phyloP scores from a whole-genome alignment of 2,113 vertebrate species.

The Blennius ocellaris region DNA sequence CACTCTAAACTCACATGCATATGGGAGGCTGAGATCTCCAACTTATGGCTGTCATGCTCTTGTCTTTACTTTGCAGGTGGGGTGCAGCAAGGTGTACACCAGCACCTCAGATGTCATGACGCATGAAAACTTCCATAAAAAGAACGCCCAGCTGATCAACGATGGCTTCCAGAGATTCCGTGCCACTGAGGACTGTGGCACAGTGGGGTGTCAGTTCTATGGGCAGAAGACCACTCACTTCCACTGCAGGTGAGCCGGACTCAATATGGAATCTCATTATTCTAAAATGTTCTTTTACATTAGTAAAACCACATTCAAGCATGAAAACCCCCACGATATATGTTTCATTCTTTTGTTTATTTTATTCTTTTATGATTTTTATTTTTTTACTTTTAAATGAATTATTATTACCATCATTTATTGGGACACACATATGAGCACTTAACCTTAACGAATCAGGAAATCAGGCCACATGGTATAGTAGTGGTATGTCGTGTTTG shows the following conservation, averaged over 20 bases:
- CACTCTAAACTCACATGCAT: slow-evolving; percentile 57
- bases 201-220: slow-evolving; percentile 95
- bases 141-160: slow-evolving; percentile 98
- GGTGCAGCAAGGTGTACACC: slow-evolving; percentile 99
- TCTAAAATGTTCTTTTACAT: not conserved
- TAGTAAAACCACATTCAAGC: not conserved
- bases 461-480: too few relatives aligned
- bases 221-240: slow-evolving; percentile 99
- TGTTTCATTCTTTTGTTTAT: too few relatives aligned
- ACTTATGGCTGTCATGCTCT: slow-evolving; percentile 48
- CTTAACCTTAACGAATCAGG: too few relatives aligned
- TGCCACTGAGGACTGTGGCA: slow-evolving; percentile 97
- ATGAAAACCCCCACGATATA: not conserved
- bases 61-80: slow-evolving; percentile 86
- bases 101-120: slow-evolving; percentile 99
- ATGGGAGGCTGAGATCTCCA: slow-evolving; percentile 40
- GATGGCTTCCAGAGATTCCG: slow-evolving; percentile 99
- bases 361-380: too few relatives aligned
- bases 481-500: too few relatives aligned
- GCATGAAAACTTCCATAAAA: slow-evolving; percentile 99
- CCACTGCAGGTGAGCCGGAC: slow-evolving; percentile 92
- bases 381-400: not conserved
- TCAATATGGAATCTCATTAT: not conserved
- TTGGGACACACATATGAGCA: not conserved
- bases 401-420: not conserved